These are phyloP conservation scores for Archilochus colubris DNA, from an alignment of 2,113 vertebrate species.

Conservation along the genomic window DNA sequence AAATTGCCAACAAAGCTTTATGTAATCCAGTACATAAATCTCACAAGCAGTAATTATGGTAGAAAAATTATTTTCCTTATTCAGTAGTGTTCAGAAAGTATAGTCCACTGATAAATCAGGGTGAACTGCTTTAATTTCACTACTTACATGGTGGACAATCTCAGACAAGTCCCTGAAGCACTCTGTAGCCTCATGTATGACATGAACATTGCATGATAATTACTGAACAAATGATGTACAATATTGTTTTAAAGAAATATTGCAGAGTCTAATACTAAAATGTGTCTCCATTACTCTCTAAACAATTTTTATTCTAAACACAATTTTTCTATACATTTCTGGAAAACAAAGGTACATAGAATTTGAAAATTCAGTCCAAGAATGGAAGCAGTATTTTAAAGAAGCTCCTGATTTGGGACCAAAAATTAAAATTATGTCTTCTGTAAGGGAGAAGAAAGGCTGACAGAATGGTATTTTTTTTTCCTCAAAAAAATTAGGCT, in stretches of 20 bases:
- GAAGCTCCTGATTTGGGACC: not conserved
- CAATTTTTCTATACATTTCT: not conserved
- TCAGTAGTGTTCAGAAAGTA: not conserved
- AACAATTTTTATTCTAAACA: not conserved
- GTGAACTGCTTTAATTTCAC: not conserved
- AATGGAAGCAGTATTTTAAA: not conserved
- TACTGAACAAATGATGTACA: not conserved
- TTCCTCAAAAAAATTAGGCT: not conserved
- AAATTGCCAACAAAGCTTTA: not conserved
- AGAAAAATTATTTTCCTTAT: not conserved
- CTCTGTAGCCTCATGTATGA: not conserved
- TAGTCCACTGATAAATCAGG: not conserved
- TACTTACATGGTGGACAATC: not conserved
- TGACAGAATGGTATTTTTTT: not conserved
- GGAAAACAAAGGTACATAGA: not conserved
- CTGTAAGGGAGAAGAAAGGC: not conserved
- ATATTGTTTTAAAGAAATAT: not conserved
- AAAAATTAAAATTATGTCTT: not conserved
- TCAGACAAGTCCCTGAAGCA: not conserved
- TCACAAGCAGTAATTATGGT: not conserved
- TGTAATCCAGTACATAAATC: not conserved
- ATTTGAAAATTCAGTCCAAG: not conserved
- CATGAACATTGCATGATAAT: not conserved
- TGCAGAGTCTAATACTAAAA: not conserved
- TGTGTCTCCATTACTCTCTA: not conserved